Percentiles rank a stretch among this genome's conserved stretches.
Evolutionary conservation across 2,888 invertebrate genomes (phyloP).

Genomic region (Ophion costatus): DNA sequence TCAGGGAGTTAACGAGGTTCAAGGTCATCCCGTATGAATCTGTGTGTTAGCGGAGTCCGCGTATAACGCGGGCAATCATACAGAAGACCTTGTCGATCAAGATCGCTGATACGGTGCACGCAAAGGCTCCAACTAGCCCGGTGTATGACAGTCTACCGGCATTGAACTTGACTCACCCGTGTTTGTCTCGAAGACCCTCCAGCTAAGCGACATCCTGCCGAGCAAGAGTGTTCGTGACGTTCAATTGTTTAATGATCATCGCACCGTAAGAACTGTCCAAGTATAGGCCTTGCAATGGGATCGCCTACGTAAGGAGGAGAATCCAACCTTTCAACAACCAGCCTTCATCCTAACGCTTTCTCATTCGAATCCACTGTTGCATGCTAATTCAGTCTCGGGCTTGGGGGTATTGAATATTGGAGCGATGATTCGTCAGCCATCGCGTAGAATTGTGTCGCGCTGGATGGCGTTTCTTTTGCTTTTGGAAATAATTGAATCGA

Average conservation of each 20-base stretch:
- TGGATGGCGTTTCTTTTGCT: too few species aligned
- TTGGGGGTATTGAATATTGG: not conserved
- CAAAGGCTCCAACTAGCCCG: constrained; percentile 90
- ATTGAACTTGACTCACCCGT: constrained; percentile 85
- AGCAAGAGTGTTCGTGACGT: constrained; percentile 92
- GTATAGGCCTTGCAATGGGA: constrained; percentile 86
- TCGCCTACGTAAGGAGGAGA: constrained; percentile 85
- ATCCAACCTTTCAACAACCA: constrained; percentile 31
- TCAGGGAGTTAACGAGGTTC: constrained; percentile 40
- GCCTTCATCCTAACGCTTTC: constrained; percentile 43
- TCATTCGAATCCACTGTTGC: constrained; percentile 42
- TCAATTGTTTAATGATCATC: constrained; percentile 94
- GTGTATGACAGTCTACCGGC: constrained; percentile 85
- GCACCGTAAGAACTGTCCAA: constrained; percentile 82
- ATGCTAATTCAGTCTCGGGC: constrained; percentile 12
- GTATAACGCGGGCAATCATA: constrained; percentile 27
- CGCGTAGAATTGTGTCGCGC: too few species aligned
- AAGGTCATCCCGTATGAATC: constrained; percentile 41
- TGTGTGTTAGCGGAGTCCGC: not conserved
- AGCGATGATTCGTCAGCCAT: constrained; percentile 39
- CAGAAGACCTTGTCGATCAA: constrained; percentile 88
- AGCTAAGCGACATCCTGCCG: constrained; percentile 87
- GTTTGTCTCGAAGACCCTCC: constrained; percentile 89
- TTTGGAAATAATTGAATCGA: too few species aligned
- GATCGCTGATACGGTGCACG: constrained; percentile 89